Evolutionary conservation across 2,113 vertebrate species (phyloP).

Genomic region (Triplophysa rosa): DNA sequence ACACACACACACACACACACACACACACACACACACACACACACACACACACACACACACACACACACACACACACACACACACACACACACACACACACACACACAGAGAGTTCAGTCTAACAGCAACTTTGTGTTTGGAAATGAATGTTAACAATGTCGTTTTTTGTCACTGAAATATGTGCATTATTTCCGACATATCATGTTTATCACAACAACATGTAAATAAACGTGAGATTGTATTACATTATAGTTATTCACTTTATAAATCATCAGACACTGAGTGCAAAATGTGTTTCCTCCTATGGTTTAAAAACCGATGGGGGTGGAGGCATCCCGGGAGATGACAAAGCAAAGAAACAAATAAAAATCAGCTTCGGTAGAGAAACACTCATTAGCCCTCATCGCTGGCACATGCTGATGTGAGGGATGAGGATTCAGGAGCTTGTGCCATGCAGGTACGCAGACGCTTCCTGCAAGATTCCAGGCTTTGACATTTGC

Average conservation of each 20-base stretch:
- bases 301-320: too few relatives aligned
- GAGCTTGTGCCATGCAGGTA: neutral
- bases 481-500: conserved; percentile 15
- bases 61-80: neutral
- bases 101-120: neutral
- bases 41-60: neutral
- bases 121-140: too few relatives aligned
- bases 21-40: neutral
- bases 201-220: too few relatives aligned
- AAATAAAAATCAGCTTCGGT: neutral
- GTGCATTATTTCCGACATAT: too few relatives aligned
- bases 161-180: too few relatives aligned
- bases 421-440: neutral
- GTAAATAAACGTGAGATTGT: too few relatives aligned
- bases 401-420: neutral
- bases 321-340: too few relatives aligned
- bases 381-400: conserved; percentile 7
- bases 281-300: too few relatives aligned
- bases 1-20: neutral
- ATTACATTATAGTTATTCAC: too few relatives aligned
- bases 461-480: neutral
- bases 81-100: neutral
- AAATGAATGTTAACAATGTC: neutral
- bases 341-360: conserved; percentile 1
- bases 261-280: too few relatives aligned